phyloP scores from a whole-genome alignment of 2,888 invertebrate species.

The Teleiodes luculella region DNA sequence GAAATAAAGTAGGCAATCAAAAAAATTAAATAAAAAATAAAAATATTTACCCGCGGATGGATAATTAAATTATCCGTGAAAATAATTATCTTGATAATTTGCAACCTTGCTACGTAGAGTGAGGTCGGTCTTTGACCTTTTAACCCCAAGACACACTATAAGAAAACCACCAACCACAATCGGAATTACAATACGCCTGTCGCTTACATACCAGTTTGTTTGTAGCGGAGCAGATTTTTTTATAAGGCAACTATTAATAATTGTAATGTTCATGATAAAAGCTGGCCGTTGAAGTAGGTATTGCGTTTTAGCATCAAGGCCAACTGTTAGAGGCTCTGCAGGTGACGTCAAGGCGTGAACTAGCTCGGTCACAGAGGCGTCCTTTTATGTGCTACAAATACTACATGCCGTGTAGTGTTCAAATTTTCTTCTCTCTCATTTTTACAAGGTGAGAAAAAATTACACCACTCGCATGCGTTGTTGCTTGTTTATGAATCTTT shows the following conservation, averaged over 20 bases:
- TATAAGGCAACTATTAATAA: conserved; percentile 28
- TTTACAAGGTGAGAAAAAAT: too few species aligned
- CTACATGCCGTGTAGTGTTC: neutral
- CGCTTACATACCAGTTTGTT: neutral
- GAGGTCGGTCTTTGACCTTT: too few species aligned
- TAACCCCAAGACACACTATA: too few species aligned
- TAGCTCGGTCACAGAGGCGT: neutral
- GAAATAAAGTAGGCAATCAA: too few species aligned
- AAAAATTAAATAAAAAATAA: too few species aligned
- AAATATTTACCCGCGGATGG: too few species aligned
- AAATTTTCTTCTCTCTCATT: neutral
- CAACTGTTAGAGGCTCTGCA: conserved; percentile 57
- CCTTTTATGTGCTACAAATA: neutral
- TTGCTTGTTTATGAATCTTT: too few species aligned
- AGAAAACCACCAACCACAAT: too few species aligned
- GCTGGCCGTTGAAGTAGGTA: conserved; percentile 53
- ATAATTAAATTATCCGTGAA: too few species aligned
- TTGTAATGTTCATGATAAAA: conserved; percentile 36
- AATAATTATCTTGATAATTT: too few species aligned
- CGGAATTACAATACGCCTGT: neutral
- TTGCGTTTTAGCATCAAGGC: conserved; percentile 57
- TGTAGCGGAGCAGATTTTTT: neutral
- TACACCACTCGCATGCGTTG: too few species aligned
- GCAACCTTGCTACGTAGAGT: too few species aligned
- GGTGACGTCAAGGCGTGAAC: conserved; percentile 35